Evolutionary conservation across 2,888 invertebrate species (phyloP).

Genomic region (Drepanosiphum platanoidis): DNA sequence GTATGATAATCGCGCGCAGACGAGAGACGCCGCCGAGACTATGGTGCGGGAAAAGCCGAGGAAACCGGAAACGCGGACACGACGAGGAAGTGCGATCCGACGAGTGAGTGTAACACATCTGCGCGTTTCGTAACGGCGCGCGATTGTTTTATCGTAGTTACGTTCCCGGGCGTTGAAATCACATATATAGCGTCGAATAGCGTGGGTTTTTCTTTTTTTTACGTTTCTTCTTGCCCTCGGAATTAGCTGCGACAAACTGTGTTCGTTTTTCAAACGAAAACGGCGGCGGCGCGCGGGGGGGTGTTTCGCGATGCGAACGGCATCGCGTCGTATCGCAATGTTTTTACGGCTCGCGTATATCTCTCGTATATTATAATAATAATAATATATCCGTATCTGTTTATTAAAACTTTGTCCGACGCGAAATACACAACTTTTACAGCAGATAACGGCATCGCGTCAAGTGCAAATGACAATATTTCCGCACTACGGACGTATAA

Average conservation of each 20-base stretch:
- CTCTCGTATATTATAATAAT: neutral
- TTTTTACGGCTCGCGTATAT: neutral
- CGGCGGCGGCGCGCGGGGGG: too few species aligned
- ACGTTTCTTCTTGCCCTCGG: too few species aligned
- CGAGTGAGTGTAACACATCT: slow-evolving; percentile 4
- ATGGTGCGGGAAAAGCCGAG: slow-evolving; percentile 9
- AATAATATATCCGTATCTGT: neutral
- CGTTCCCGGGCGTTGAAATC: neutral
- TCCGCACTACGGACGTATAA: neutral
- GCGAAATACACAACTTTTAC: neutral
- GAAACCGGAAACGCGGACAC: slow-evolving; percentile 17
- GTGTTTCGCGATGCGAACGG: neutral
- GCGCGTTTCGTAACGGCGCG: neutral
- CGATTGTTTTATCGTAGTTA: too few species aligned
- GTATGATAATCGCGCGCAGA: slow-evolving; percentile 5
- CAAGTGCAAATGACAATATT: neutral
- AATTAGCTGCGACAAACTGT: too few species aligned
- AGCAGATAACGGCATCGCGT: neutral
- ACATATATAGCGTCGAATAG: neutral
- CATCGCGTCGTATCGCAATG: neutral
- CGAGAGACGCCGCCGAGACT: neutral
- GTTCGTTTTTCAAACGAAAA: too few species aligned
- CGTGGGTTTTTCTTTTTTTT: neutral
- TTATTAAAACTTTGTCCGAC: neutral
- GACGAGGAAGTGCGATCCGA: slow-evolving; percentile 15